Conservation (phyloP, 2,888 invertebrate species). For the Platynereis dumerilii region DNA sequence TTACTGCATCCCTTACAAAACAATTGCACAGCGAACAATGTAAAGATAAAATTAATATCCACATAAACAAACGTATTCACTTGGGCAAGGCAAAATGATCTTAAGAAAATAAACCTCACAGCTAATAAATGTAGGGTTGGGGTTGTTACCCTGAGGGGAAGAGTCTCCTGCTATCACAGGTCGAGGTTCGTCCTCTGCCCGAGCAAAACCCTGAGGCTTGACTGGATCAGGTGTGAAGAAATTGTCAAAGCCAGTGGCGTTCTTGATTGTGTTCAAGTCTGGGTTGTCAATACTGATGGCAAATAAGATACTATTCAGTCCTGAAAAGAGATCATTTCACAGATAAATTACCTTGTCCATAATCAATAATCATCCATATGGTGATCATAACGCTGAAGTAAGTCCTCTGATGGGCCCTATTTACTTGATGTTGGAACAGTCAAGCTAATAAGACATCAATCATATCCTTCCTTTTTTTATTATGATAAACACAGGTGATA, state of each 20-base stretch:
- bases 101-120: background rate
- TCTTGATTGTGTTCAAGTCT: constrained; percentile 30
- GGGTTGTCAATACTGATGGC: constrained; percentile 86
- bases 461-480: no score
- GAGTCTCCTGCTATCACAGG: constrained; percentile 53
- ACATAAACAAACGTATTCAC: no score
- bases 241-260: constrained; percentile 27
- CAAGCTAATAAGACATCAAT: no score
- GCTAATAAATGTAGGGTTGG: background rate
- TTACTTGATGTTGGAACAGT: no score
- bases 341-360: background rate
- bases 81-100: background rate
- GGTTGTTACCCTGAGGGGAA: constrained; percentile 19
- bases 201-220: constrained; percentile 14
- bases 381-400: background rate
- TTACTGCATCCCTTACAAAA: no score
- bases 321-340: constrained; percentile 64
- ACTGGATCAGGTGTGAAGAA: constrained; percentile 21
- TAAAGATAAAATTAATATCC: no score
- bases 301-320: constrained; percentile 87
- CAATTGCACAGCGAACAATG: no score
- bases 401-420: background rate
- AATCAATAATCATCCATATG: constrained; percentile 1
- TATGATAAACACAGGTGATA: no score
- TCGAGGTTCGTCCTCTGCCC: constrained; percentile 45